Evolutionary conservation across 2,888 invertebrate species (phyloP), one percentile per base, ranked within the genome.

Genomic region (Rhogogaster chlorosoma): DNA sequence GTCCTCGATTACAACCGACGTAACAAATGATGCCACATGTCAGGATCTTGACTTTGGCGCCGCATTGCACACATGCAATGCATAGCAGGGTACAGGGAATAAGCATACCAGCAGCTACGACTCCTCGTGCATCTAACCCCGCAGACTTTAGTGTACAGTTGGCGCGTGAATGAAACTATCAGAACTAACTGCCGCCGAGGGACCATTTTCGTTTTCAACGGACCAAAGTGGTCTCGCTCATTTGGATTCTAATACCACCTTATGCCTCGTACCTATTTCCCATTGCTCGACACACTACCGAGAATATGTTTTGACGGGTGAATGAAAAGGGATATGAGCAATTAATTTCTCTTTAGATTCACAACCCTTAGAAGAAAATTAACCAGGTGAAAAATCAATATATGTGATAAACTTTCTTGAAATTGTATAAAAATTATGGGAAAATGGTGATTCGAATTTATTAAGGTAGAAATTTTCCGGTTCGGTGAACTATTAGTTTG

Each of bases 21-120:
- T 93, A 92, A 93, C 92, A 93, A 93, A 93, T 92, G 92, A 93
- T 90, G 92, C 93, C 93, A 93, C 93, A 93, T 93, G 93, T 92
- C 93, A 92, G 89, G 89, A 91, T 92, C 92, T 93, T 92, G 91
- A 91, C 90, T 91, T 88, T 64, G 64, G 77, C 49, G 75, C 57
- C 77, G 75, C 38, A 32, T 70, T 71, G 71, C 84, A 32, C 61
- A 64, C 15, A 15, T 42, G 42, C 15, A 15, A 5, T 64, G 67
- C 82, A 26, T 10, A 5, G 61, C 49, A 38, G 61, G 36, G 77
- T 84, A 42, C 77, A 78, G 53, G 78, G n/a, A 67, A 64, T 26
- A n/a, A 45, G 22, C 57, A 53, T 61, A 61, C 61, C 61, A 10
- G 15, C 32, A 18, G 32, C 67, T 32, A 67, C 42, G 73, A 73